These are phyloP conservation scores for Trichomycterus rosablanca DNA, from an alignment of 2,113 vertebrate species.

Conservation along the genomic window DNA sequence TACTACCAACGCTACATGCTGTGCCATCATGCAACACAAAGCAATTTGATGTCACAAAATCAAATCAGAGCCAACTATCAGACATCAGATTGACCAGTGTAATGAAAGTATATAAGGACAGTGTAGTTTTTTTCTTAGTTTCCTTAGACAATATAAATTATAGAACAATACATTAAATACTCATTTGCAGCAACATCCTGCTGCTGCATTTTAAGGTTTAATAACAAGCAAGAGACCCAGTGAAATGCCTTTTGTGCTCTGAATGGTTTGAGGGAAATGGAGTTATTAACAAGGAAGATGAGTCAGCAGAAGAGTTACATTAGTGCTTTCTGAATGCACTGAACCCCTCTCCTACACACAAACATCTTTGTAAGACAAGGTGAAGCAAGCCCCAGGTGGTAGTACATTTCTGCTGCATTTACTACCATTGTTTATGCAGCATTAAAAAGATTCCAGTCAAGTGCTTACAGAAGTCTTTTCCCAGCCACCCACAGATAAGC, in stretches of 20 bases:
- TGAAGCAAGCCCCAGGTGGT: conserved; percentile 25
- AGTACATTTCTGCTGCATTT: conserved; percentile 17
- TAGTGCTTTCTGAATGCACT: conserved; percentile 12
- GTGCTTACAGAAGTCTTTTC: not conserved
- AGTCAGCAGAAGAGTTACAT: conserved; percentile 20
- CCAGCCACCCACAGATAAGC: conserved; percentile 3
- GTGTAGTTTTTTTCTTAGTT: too few relatives aligned
- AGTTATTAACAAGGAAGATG: conserved; percentile 10
- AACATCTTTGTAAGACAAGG: conserved; percentile 9
- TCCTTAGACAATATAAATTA: too few relatives aligned
- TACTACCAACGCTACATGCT: too few relatives aligned
- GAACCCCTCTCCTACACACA: not conserved
- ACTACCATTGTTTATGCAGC: conserved; percentile 1
- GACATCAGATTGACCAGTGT: too few relatives aligned
- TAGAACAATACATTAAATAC: too few relatives aligned
- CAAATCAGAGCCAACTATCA: too few relatives aligned
- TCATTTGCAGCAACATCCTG: not conserved
- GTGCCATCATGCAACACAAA: too few relatives aligned
- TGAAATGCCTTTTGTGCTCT: conserved; percentile 12
- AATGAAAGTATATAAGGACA: too few relatives aligned
- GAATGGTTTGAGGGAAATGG: conserved; percentile 8
- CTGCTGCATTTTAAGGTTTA: conserved; percentile 6
- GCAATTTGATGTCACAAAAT: too few relatives aligned
- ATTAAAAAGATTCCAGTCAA: conserved; percentile 13
- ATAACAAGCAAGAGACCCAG: conserved; percentile 7